Evolutionary conservation across 2,888 invertebrate genomes (phyloP), one percentile per base, ranked within the genome.

Genomic region (Hydrotaea diabolus): DNA sequence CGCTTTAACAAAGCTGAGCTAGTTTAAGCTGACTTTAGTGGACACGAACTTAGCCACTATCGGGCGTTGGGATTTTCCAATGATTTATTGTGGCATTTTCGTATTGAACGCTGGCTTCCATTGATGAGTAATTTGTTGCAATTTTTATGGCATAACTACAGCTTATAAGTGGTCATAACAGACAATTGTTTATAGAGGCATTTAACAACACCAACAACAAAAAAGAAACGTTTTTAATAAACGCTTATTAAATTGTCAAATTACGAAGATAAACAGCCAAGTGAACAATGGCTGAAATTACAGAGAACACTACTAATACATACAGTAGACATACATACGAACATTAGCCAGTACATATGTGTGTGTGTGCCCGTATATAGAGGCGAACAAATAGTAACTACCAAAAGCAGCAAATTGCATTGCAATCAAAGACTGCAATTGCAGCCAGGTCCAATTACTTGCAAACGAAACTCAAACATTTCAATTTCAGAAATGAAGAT

Each of bases 401-500:
- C 55, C 11, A 36, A 8, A 49, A 46, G 15, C 19, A 9, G 31
- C 43, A 74, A 43, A 57, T 74, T 74, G 21, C 43, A 19, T n/a
- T 31, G 23, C 43, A 57, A 57, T 39, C 55, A 11, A 36, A 21
- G 49, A 11, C 19, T 13, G 49, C 49, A 72, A 21, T 73, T 43
- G 17, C 43, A 43, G 19, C 31, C 31, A 4, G 31, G 31, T 7
- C 66, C 19, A 59, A 26, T 49, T 59, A 31, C 31, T 4, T 2
- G 15, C 59, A 59, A 26, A 69, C 69, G 21, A 69, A 69, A 9
- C 46, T n/a, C 19, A 69, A 69, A 69, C 57, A 74, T 74, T 74
- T 74, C 57, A 59, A 59, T 57, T 74, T 74, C 55, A 13, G 23
- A 74, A 74, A 74, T 59, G 57, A 74, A 57, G 74, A 74, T 74